Evolutionary conservation across 1,140 invertebrate species (phyloP), one percentile per base, ranked within the genome.

Genomic region (Oncopodura yosiiana): DNA sequence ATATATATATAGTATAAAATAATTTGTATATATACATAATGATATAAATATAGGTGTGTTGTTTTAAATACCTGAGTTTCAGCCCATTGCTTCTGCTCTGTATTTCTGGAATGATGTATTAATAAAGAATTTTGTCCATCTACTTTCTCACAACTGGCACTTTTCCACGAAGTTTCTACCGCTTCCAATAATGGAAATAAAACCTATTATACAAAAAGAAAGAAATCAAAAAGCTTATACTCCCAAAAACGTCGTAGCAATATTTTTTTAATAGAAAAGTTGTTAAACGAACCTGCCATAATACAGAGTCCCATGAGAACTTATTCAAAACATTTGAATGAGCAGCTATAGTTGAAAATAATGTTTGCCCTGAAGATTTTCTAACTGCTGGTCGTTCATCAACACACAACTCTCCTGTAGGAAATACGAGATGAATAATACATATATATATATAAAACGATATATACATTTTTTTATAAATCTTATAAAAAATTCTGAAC

Each of bases 61-160:
- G 18, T 46, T 53, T n/a, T n/a, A n/a, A n/a, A n/a, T 68, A 85
- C 87, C 74, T 93, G 87, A 4, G 95, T 99, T 73, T 99, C 95
- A 6, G 94, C 92, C 95, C 95, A 99, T 69, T 99, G 95, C 67
- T 99, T 99, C 68, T 96, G 91, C 16, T 94, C 93, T 0, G 95
- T 99, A 70, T 99, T 97, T 61, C 95, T 78, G 0, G 93, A 94
- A 71, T 99, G 95, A 73, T 99, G 95, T 63, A 99, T 96, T 0
- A 99, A 75, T 62, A 99, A 94, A 67, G 94, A 94, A 38, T 87
- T 87, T 41, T 86, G 86, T 1, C 84, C 83, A 66, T 94, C 87
- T 24, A 94, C 88, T 72, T 94, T 93, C 68, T 94, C 88, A 53
- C 81, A 91, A 58, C 93, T 95, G 1, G 94, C 94, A 38, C 83